Evolutionary conservation across 2,888 invertebrate species (phyloP), one percentile per base, ranked within the genome.

Genomic region (Lepidocyrtinus sp.): DNA sequence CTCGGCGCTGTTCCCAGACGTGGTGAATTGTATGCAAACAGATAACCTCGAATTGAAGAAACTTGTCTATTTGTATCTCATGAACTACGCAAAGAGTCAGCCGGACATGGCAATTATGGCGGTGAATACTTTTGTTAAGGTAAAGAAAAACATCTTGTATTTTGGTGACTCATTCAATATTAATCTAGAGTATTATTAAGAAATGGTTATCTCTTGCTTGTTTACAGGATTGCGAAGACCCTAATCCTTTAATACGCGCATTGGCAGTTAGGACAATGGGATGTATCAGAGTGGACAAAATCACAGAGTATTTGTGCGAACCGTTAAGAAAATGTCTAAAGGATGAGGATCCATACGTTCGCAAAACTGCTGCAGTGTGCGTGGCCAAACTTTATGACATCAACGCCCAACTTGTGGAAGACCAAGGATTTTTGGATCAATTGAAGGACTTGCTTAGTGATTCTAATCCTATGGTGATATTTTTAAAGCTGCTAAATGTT

Each of bases 61-160:
- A 88, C 91, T 99, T 68, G 99, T 99, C 0, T 99, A 99, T 89
- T 91, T 99, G 70, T 99, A 99, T 89, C 90, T 99, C 87, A 99
- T 99, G 99, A 99, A 99, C 89, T 99, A 99, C 89, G 99, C 99
- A 73, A 99, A 99, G 90, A 98, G 97, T 72, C 99, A 99, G 89
- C 99, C 99, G 0, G 99, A 99, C 89, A 97, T 99, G 96, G 99
- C 99, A 74, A 99, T 99, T 82, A 98, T 99, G 98, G 99, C 99
- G 12, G 99, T 99, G 78, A 99, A 99, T 90, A 99, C 99, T 5
- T 99, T 99, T 90, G 99, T 99, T 85, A 99, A 98, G 94, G 97
- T 97, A 91, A 26, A 75, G 1, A 70, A 0, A 12, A 67, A 22
- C 1, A n/a, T n/a, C n/a, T 59, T 45, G 46, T 9, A 45, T 45